Evolutionary conservation across 1,140 invertebrate genomes (phyloP).

Genomic region (Maniola jurtina): DNA sequence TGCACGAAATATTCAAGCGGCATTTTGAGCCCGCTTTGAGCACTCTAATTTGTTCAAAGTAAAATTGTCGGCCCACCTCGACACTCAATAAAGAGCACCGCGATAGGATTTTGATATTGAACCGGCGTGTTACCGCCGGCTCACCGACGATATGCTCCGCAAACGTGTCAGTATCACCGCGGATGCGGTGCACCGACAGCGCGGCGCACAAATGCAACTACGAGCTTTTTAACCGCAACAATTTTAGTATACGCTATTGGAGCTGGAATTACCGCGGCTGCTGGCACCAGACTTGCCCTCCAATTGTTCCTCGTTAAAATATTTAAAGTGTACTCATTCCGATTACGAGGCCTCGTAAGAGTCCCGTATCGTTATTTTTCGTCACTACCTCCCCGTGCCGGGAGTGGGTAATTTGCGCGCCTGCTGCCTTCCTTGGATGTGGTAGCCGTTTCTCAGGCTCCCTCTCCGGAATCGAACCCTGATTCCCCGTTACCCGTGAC

Average conservation of each 20-base stretch:
- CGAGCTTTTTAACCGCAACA: constrained; percentile 90
- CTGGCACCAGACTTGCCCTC: constrained; percentile 96
- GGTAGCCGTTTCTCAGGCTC: constrained; percentile 95
- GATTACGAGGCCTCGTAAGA: constrained; percentile 89
- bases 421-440: constrained; percentile 95
- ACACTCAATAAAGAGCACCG: too few species aligned
- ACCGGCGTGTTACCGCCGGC: constrained; percentile 54
- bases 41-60: too few species aligned
- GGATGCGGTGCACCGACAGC: constrained; percentile 80
- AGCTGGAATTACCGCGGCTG: constrained; percentile 95
- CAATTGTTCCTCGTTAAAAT: constrained; percentile 92
- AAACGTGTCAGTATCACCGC: constrained; percentile 76
- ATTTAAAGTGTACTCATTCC: constrained; percentile 86
- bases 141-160: constrained; percentile 70
- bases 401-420: constrained; percentile 93
- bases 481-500: constrained; percentile 84
- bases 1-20: constrained; percentile 86
- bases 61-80: too few species aligned
- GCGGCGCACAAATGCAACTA: constrained; percentile 84
- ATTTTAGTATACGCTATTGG: constrained; percentile 94
- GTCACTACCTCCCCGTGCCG: constrained; percentile 86
- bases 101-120: too few species aligned
- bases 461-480: constrained; percentile 86
- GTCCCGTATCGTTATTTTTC: constrained; percentile 93
- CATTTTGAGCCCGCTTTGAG: too few species aligned